Evolutionary conservation across 2,888 invertebrate genomes (phyloP).

Genomic region (Lathronympha strigana): DNA sequence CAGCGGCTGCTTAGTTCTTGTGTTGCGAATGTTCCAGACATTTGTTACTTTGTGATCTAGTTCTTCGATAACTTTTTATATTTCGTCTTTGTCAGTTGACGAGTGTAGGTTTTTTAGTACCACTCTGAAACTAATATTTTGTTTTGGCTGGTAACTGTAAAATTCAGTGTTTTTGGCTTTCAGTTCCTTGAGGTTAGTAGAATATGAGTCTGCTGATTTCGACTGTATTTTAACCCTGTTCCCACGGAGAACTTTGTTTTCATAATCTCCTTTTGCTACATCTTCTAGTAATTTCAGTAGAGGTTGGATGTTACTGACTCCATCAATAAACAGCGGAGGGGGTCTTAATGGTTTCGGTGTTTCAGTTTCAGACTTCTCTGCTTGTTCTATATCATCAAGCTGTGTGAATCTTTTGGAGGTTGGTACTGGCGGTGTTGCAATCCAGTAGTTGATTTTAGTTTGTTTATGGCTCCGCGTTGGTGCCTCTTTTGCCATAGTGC

Average conservation of each 20-base stretch:
- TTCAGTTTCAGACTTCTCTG: background rate
- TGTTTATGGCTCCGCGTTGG: background rate
- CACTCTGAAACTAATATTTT: too few relatives aligned
- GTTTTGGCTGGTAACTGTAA: constrained; percentile 1
- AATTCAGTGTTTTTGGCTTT: background rate
- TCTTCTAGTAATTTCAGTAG: background rate
- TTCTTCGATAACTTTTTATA: background rate
- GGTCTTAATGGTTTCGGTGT: background rate
- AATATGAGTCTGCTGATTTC: background rate
- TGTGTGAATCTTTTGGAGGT: background rate
- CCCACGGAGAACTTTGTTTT: background rate
- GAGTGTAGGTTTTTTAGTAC: too few relatives aligned
- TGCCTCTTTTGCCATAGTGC: background rate
- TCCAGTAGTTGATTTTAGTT: background rate
- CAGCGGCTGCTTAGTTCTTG: background rate
- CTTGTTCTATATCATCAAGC: background rate
- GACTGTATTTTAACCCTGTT: background rate
- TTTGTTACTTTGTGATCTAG: background rate
- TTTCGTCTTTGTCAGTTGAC: background rate
- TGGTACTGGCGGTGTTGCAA: background rate
- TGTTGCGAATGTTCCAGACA: background rate
- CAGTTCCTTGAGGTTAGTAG: background rate
- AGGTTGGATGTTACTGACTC: background rate
- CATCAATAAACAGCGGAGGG: background rate
- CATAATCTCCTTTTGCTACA: background rate